phyloP scores from a whole-genome alignment of 2,797 vertebrate species.

The Gallirallus australis region DNA sequence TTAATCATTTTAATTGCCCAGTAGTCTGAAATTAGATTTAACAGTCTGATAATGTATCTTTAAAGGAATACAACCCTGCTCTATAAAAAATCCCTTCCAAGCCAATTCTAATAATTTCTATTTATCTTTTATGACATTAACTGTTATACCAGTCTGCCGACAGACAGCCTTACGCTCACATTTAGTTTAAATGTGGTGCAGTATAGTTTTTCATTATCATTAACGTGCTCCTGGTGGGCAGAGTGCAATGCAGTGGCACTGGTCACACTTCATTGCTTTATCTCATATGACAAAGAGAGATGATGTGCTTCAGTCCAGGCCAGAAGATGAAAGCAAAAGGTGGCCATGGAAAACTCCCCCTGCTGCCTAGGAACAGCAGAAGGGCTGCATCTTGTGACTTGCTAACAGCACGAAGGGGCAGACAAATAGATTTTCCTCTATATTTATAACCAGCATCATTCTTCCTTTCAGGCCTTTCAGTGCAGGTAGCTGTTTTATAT shows the following conservation, averaged over 20 bases:
- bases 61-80: slow-evolving; percentile 75
- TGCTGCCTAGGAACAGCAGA: slow-evolving; percentile 77
- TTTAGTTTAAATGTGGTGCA: slow-evolving; percentile 60
- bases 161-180: slow-evolving; percentile 76
- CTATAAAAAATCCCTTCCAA: slow-evolving; percentile 78
- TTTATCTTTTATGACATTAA: slow-evolving; percentile 84
- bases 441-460: slow-evolving; percentile 93
- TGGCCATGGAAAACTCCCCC: slow-evolving; percentile 77
- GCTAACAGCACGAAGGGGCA: slow-evolving; percentile 82
- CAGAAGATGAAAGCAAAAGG: slow-evolving; percentile 76
- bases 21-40: slow-evolving; percentile 79
- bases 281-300: slow-evolving; percentile 85
- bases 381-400: slow-evolving; percentile 73
- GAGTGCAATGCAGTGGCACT: slow-evolving; percentile 80
- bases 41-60: slow-evolving; percentile 79
- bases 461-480: slow-evolving; percentile 88
- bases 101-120: slow-evolving; percentile 81
- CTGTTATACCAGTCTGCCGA: slow-evolving; percentile 72
- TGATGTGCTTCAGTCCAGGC: slow-evolving; percentile 75
- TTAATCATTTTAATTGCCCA: slow-evolving; percentile 81
- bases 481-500: slow-evolving; percentile 94
- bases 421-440: slow-evolving; percentile 90
- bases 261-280: slow-evolving; percentile 89
- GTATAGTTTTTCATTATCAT: slow-evolving; percentile 84
- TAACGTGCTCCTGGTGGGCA: slow-evolving; percentile 85